Conservation (phyloP, 2,888 invertebrate genomes). For the Diplolepis rosae region DNA sequence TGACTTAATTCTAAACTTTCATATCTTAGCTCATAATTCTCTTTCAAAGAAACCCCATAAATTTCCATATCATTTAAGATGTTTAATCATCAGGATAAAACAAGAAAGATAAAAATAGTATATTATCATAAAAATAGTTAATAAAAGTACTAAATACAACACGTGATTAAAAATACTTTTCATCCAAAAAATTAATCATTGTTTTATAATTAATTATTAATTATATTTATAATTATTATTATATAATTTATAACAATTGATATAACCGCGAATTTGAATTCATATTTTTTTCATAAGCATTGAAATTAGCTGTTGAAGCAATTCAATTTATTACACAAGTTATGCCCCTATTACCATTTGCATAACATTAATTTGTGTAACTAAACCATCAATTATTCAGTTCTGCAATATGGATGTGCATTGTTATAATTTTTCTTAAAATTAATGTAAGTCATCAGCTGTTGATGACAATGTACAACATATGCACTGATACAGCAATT, state of each 20-base stretch:
- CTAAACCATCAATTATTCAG: not conserved
- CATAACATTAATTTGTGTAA: conserved; percentile 13
- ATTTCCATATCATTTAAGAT: not conserved
- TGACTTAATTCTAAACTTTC: not conserved
- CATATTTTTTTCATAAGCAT: not conserved
- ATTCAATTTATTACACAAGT: conserved; percentile 16
- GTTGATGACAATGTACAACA: no score
- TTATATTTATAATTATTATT: no score
- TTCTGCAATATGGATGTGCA: not conserved
- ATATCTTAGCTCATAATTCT: not conserved
- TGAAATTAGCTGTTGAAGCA: conserved; percentile 1
- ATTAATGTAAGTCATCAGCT: not conserved
- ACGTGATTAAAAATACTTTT: no score
- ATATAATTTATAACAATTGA: no score
- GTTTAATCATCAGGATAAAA: no score
- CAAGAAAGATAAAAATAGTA: no score
- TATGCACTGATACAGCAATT: conserved; percentile 6
- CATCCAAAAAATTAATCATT: no score
- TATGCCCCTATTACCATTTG: conserved; percentile 11
- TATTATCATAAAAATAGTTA: no score
- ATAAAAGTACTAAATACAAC: no score
- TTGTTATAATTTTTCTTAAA: conserved; percentile 6
- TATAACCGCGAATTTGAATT: not conserved
- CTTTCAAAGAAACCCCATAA: not conserved
- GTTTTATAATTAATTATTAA: no score